Conservation (phyloP, 2,888 invertebrate genomes). For the Andrena dorsata region DNA sequence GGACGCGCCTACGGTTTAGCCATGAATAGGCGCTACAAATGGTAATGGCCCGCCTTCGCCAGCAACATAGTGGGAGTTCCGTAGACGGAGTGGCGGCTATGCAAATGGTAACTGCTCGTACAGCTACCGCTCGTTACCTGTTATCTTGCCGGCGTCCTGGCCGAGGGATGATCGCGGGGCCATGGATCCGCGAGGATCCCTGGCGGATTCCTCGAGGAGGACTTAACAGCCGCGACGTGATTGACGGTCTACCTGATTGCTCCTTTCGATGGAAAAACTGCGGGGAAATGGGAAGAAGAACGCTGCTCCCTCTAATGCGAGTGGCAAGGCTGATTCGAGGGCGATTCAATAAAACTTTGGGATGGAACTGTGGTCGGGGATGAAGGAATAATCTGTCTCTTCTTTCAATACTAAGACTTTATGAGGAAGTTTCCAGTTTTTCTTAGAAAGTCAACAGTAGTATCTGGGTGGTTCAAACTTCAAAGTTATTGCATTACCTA, state of each 20-base stretch:
- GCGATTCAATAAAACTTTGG: neutral
- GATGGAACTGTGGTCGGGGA: neutral
- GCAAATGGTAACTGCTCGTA: constrained; percentile 43
- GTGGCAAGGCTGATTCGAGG: neutral
- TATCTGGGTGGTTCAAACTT: too few relatives aligned
- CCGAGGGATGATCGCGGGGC: constrained; percentile 19
- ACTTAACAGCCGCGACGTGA: constrained; percentile 32
- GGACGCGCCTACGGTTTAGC: constrained; percentile 7
- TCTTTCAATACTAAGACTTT: too few relatives aligned
- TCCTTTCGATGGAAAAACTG: constrained; percentile 7
- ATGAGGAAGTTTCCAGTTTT: too few relatives aligned
- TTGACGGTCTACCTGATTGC: constrained; percentile 14
- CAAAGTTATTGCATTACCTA: too few relatives aligned
- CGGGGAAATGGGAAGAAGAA: neutral
- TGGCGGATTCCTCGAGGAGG: neutral
- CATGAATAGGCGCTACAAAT: constrained; percentile 31
- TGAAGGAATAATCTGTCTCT: neutral
- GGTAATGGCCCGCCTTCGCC: constrained; percentile 51
- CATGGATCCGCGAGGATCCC: constrained; percentile 4
- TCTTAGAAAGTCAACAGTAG: too few relatives aligned
- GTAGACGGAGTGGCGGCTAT: constrained; percentile 39
- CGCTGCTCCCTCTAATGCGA: neutral
- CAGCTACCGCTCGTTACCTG: constrained; percentile 48
- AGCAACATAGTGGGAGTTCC: constrained; percentile 15
- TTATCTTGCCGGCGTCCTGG: constrained; percentile 36